phyloP scores from a whole-genome alignment of 2,797 vertebrate genomes.

The Tangara arthus region DNA sequence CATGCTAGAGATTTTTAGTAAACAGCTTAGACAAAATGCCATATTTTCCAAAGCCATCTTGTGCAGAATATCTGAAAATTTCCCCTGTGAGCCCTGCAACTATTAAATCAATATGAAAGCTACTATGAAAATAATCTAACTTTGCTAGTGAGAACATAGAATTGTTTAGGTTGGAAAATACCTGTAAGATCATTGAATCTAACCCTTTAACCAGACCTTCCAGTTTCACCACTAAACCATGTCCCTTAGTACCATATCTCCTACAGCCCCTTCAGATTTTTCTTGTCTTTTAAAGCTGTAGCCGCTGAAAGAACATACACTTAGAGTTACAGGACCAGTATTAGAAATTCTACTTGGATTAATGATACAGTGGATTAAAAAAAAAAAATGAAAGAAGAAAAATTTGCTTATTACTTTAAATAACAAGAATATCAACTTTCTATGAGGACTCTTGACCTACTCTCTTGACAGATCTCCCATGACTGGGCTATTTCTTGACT shows the following conservation, averaged over 20 bases:
- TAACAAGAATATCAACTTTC: neutral
- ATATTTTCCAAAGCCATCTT: neutral
- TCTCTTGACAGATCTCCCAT: neutral
- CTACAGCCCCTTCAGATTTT: neutral
- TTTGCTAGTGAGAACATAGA: neutral
- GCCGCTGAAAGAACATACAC: neutral
- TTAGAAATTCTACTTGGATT: neutral
- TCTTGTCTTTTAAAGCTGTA: neutral
- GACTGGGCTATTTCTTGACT: neutral
- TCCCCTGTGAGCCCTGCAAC: neutral
- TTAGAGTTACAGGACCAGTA: neutral
- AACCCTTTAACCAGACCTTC: neutral
- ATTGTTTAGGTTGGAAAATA: neutral
- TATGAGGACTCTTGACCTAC: neutral
- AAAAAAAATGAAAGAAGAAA: neutral
- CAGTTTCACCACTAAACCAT: neutral
- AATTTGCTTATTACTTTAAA: neutral
- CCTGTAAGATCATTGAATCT: neutral
- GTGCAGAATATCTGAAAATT: neutral
- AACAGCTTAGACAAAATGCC: neutral
- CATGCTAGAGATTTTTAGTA: neutral
- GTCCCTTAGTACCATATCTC: neutral
- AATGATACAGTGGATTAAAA: neutral
- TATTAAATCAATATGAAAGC: neutral
- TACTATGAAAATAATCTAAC: neutral